Conservation (phyloP, 1,140 invertebrate genomes). For the Drosophila subpulchrella region DNA sequence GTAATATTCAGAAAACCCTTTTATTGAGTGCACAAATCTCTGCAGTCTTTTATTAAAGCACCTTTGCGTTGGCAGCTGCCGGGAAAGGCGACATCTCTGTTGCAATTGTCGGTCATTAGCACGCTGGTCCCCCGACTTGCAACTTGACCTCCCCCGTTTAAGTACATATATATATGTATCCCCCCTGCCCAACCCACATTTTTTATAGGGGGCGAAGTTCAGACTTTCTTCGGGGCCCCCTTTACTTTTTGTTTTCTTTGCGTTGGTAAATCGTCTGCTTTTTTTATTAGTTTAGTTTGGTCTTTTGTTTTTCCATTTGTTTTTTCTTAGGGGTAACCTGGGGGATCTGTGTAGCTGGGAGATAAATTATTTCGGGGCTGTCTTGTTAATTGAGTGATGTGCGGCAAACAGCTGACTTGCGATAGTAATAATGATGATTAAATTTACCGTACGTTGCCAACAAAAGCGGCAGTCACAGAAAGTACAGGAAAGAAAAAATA, state of each 20-base stretch:
- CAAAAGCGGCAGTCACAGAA: conserved; percentile 16
- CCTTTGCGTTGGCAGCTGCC: conserved; percentile 34
- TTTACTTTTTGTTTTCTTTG: conserved; percentile 21
- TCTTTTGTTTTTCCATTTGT: conserved; percentile 9
- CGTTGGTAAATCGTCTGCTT: conserved; percentile 47
- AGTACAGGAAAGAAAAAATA: conserved; percentile 16
- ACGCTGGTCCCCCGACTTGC: conserved; percentile 45
- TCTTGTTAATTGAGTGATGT: conserved; percentile 48
- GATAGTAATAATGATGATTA: conserved; percentile 74
- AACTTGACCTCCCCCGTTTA: conserved; percentile 38
- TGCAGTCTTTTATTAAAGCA: not conserved
- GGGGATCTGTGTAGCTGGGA: conserved; percentile 29
- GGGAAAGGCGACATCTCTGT: conserved; percentile 29
- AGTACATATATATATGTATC: not conserved
- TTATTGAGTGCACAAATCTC: not conserved
- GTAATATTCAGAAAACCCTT: not conserved
- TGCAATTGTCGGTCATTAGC: conserved; percentile 56
- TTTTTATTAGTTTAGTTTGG: conserved; percentile 43
- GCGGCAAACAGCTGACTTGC: conserved; percentile 59
- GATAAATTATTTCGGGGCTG: conserved; percentile 28
- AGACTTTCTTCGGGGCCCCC: conserved; percentile 44
- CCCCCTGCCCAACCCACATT: not conserved
- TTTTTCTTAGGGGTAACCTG: conserved; percentile 2
- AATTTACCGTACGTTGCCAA: conserved; percentile 60
- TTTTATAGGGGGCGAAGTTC: conserved; percentile 31